Evolutionary conservation across 64 coral and sea anemone genomes (phyloP).

Genomic region (Catalaphyllia jardinei): DNA sequence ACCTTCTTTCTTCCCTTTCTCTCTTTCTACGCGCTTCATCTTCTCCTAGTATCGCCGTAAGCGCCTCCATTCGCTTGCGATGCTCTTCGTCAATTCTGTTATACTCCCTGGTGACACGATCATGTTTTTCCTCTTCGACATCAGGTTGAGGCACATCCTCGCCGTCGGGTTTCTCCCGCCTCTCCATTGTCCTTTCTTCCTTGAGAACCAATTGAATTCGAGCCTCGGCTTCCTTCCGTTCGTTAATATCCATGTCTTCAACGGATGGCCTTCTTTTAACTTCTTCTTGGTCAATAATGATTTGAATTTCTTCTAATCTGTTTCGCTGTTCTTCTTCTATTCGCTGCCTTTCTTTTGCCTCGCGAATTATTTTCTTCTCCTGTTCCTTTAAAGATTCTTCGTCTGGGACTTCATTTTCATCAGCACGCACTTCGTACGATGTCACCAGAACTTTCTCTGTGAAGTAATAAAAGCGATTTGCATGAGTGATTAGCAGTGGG

Average conservation of each 20-base stretch:
- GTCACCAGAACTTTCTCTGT: conserved; percentile 43
- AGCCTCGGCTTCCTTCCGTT: conserved; percentile 11
- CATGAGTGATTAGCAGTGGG: neutral
- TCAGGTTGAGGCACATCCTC: neutral
- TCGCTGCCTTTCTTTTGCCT: conserved; percentile 22
- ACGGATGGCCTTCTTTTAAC: neutral
- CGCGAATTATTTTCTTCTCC: conserved; percentile 15
- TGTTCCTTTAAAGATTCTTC: conserved; percentile 12
- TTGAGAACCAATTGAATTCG: conserved; percentile 10
- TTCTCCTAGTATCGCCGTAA: neutral
- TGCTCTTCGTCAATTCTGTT: conserved; percentile 39
- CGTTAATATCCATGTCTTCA: conserved; percentile 5
- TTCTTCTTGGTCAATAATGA: conserved; percentile 27
- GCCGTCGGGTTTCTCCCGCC: conserved; percentile 38
- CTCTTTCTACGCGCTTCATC: conserved; percentile 10
- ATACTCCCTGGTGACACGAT: neutral
- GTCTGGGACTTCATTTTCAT: neutral
- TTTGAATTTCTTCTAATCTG: conserved; percentile 34
- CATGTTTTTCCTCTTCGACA: neutral
- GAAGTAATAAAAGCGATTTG: conserved; percentile 36
- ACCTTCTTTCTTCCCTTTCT: conserved; percentile 11
- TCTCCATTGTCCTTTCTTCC: conserved; percentile 5
- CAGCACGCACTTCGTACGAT: neutral
- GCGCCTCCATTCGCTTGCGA: conserved; percentile 16
- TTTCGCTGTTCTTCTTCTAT: conserved; percentile 39